These are phyloP conservation scores for Tigriopus japonicus DNA, from an alignment of 1,140 invertebrate species.

Conservation along the genomic window DNA sequence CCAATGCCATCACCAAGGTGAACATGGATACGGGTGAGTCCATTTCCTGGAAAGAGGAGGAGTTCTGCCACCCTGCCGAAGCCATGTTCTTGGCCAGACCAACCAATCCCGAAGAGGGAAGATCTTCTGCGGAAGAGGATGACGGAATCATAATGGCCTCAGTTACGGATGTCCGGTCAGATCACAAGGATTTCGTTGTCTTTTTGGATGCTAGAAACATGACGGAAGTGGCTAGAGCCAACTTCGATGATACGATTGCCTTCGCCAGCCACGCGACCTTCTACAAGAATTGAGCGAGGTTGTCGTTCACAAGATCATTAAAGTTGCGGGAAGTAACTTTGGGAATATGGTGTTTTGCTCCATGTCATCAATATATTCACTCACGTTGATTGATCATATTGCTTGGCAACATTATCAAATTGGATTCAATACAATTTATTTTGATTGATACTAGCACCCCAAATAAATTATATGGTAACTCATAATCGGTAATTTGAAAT, in stretches of 20 bases:
- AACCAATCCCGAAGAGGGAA: too few species aligned
- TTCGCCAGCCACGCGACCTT: not conserved
- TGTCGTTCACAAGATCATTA: too few species aligned
- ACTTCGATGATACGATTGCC: slow-evolving; percentile 7
- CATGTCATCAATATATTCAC: too few species aligned
- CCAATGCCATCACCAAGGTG: slow-evolving; percentile 10
- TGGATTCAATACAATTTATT: too few species aligned
- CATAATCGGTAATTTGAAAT: too few species aligned
- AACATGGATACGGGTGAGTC: slow-evolving; percentile 2
- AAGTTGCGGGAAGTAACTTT: too few species aligned
- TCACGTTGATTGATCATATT: too few species aligned
- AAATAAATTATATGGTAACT: too few species aligned
- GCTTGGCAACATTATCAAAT: too few species aligned
- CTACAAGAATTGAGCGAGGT: not conserved
- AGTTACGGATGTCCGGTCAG: not conserved
- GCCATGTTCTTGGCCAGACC: not conserved
- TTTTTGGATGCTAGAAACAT: slow-evolving; percentile 6
- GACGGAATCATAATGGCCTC: slow-evolving; percentile 1
- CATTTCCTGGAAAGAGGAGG: slow-evolving; percentile 1
- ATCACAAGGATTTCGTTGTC: not conserved
- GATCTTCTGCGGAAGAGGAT: not conserved
- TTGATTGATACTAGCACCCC: too few species aligned
- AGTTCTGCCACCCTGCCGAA: not conserved
- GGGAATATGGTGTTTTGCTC: too few species aligned
- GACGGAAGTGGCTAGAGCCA: not conserved